Base-by-base conservation (phyloP, 2,113 vertebrate genomes). In the Rhombomys opimus region DNA sequence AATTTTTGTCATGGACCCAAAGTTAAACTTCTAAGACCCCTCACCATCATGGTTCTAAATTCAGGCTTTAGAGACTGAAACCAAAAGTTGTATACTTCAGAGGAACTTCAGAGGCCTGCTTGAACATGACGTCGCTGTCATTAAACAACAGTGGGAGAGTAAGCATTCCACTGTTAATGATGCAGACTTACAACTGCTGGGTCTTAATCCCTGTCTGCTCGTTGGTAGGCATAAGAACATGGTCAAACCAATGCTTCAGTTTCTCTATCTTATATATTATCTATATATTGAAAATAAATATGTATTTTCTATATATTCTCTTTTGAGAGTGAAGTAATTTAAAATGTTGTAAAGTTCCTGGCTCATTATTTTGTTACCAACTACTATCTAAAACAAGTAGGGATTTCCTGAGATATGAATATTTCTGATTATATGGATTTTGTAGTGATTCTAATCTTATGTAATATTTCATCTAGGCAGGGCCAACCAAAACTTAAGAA, bases 301-400 rank as follows among this genome's bases (percentile, higher is more conserved):
- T 46, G 46, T 46, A 46, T 46, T 46, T 46, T 46, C 46, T 46
- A 46, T 46, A 46, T 46, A 25, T 30, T 35, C 1, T 93, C 92
- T 92, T 93, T 13, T 77, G 30, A 89, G 22, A 52, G 59, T 92
- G 70, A 90, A 92, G 13, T 81, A 92, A 93, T 5, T 96, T 90
- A 86, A 80, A 87, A 73, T 89, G 18, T 81, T 59, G 30, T 92
- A 50, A 75, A 86, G 23, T 75, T 61, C 15, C 61, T 82, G 7
- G 52, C 32, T 95, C 22, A 86, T 7, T 68, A 2, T 94, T 95
- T 95, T 78, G 88, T 68, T 90, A 68, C 9, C 41, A 68, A 88
- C 63, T 85, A 76, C 41, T 32, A 87, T 68, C 86, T 96, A 57
- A 70, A 94, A 41, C 54, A 95, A 89, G 32, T n/a, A 90, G 27